Evolutionary conservation across 2,888 invertebrate species (phyloP).

Genomic region (Osmoderma eremita): DNA sequence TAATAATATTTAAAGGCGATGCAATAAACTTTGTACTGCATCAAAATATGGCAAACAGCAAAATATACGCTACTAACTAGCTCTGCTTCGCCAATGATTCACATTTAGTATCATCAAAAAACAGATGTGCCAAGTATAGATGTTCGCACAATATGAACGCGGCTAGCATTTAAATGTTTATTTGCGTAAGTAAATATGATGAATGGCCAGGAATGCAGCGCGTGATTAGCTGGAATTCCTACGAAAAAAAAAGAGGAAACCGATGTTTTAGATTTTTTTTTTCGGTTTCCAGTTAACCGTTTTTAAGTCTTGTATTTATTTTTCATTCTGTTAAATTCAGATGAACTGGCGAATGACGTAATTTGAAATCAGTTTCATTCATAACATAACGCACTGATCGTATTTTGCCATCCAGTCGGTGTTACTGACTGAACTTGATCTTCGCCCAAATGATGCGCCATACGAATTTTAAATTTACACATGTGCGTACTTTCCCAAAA

Average conservation of each 20-base stretch:
- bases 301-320: constrained; percentile 11
- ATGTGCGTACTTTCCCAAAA: not conserved
- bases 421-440: constrained; percentile 32
- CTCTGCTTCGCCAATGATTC: constrained; percentile 4
- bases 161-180: constrained; percentile 21
- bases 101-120: constrained; percentile 9
- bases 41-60: not conserved
- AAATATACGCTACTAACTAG: not conserved
- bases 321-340: constrained; percentile 4
- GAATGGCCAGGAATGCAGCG: constrained; percentile 29
- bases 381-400: constrained; percentile 10
- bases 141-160: not conserved
- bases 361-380: constrained; percentile 3
- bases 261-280: no score
- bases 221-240: not conserved
- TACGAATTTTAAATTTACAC: constrained; percentile 20
- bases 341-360: constrained; percentile 6
- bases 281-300: not conserved
- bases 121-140: not conserved
- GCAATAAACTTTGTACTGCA: not conserved
- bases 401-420: constrained; percentile 3
- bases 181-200: constrained; percentile 23
- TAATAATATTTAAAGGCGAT: no score
- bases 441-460: not conserved
- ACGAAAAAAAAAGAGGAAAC: no score